A percentile compares a stretch with the other conserved stretches of the same genome.
Conservation (phyloP, 2,113 vertebrate species). For the Callithrix jacchus region DNA sequence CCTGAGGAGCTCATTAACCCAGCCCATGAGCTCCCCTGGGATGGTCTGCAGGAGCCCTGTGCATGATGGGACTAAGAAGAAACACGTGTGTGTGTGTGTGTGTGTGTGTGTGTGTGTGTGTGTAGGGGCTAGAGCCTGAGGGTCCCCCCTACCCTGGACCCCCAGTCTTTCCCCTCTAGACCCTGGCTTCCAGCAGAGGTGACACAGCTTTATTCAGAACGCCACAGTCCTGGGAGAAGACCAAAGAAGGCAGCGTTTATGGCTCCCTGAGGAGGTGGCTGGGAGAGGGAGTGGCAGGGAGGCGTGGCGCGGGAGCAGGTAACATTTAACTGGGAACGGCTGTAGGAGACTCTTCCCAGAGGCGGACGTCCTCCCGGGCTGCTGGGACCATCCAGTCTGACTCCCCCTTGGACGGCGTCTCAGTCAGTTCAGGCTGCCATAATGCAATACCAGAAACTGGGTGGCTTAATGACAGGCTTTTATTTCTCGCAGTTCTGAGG, state of each 20-base stretch:
- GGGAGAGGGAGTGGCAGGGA: not conserved
- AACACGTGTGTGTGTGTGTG: not conserved
- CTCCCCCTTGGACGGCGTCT: not conserved
- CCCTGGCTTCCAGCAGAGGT: not conserved
- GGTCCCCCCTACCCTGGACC: not conserved
- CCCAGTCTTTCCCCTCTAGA: not conserved
- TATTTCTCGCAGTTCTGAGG: not conserved
- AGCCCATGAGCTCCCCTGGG: not conserved
- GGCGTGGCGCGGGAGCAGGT: not conserved
- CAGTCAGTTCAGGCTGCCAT: not conserved
- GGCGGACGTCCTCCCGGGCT: no score
- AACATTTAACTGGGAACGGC: slow-evolving; percentile 38
- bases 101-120: no score
- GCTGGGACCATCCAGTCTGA: not conserved
- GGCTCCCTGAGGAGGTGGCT: not conserved
- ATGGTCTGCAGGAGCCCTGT: not conserved
- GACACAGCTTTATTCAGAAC: not conserved
- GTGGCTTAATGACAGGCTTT: not conserved
- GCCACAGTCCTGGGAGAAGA: not conserved
- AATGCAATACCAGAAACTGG: not conserved
- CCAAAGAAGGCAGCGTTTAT: not conserved
- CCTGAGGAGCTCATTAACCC: slow-evolving; percentile 62
- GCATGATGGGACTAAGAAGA: slow-evolving; percentile 42
- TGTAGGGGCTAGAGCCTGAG: not conserved
- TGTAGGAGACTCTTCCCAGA: not conserved